These are phyloP conservation scores for Orchesella cincta DNA, from an alignment of 1,140 invertebrate species.

Conservation along the genomic window DNA sequence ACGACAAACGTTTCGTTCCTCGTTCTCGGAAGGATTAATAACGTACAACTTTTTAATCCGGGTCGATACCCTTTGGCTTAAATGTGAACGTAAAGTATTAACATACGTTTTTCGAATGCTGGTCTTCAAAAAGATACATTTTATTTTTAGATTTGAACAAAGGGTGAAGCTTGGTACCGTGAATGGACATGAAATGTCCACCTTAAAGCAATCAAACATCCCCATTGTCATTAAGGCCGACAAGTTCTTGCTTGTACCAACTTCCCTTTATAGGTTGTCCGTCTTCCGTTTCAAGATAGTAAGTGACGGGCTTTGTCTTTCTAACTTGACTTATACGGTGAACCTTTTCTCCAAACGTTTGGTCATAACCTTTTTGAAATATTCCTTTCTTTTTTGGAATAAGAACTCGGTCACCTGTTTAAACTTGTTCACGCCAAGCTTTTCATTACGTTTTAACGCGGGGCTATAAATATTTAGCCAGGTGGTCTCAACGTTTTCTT, in stretches of 20 bases:
- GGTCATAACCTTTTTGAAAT: slow-evolving; percentile 6
- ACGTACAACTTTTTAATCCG: too few relatives aligned
- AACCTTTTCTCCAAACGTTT: background rate
- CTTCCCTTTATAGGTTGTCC: background rate
- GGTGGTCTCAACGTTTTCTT: background rate
- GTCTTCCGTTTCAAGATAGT: background rate
- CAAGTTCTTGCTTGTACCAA: background rate
- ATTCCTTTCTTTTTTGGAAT: slow-evolving; percentile 2
- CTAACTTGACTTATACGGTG: background rate
- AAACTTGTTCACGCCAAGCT: background rate
- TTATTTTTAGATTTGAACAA: too few relatives aligned
- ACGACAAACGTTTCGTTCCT: too few relatives aligned
- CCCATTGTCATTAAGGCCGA: background rate
- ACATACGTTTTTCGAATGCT: too few relatives aligned
- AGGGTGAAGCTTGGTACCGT: too few relatives aligned
- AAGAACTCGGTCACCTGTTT: background rate
- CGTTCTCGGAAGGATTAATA: too few relatives aligned
- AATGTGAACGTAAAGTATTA: too few relatives aligned
- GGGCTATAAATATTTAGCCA: background rate
- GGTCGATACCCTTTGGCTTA: too few relatives aligned
- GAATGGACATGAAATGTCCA: background rate
- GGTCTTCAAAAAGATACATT: too few relatives aligned
- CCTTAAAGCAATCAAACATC: background rate
- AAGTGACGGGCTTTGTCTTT: background rate
- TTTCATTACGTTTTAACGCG: background rate